A percentile compares a stretch with the other conserved stretches of the same genome.
These are phyloP conservation scores for Falco novaeseelandiae DNA, from an alignment of 2,797 vertebrate species.

Conservation along the genomic window DNA sequence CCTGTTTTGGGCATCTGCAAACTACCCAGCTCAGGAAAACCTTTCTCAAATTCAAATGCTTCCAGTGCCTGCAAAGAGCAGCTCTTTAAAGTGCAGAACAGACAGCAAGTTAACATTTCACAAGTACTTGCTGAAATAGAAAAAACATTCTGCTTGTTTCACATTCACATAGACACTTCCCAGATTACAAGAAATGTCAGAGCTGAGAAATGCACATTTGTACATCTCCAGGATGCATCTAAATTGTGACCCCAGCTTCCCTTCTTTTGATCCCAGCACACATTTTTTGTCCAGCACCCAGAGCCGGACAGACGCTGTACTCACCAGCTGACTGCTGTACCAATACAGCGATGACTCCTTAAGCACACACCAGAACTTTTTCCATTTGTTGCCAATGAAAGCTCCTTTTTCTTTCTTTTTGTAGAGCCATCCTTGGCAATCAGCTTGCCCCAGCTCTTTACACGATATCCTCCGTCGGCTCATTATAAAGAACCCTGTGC, in stretches of 20 bases:
- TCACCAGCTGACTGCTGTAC: constrained; percentile 93
- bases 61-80: not conserved
- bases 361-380: constrained; percentile 97
- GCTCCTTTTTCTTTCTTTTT: constrained; percentile 94
- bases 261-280: not conserved
- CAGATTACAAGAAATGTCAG: not conserved
- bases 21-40: not conserved
- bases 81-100: not conserved
- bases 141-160: not conserved
- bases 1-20: not conserved
- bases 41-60: not conserved
- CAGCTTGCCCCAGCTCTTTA: constrained; percentile 91
- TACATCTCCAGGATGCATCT: not conserved
- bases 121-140: not conserved
- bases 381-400: constrained; percentile 97
- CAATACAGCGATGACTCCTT: constrained; percentile 94
- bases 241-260: not conserved
- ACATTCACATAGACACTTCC: not conserved
- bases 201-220: not conserved
- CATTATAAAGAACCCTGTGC: constrained; percentile 87
- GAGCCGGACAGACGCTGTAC: constrained; percentile 31
- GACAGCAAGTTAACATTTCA: not conserved
- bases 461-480: constrained; percentile 95
- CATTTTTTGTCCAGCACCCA: not conserved
- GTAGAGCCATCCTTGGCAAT: constrained; percentile 96